These are phyloP conservation scores for Pterocles burchelli DNA, from an alignment of 2,113 vertebrate genomes.

Conservation along the genomic window DNA sequence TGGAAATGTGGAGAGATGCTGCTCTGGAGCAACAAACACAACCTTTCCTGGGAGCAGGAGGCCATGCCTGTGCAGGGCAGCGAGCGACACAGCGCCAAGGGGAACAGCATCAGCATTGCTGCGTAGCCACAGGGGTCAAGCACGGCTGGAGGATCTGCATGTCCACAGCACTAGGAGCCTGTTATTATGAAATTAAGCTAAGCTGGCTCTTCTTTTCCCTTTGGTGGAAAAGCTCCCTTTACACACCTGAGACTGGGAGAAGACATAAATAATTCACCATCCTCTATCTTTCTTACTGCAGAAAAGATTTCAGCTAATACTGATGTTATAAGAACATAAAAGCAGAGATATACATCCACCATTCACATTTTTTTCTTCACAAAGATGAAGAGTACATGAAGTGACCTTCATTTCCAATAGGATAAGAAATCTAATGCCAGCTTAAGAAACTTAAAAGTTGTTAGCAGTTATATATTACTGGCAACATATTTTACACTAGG, in stretches of 20 bases:
- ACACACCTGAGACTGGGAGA: neutral
- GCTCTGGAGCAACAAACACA: neutral
- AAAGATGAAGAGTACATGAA: conserved; percentile 1
- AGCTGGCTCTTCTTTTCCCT: neutral
- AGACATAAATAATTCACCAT: neutral
- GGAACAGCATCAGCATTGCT: rapidly evolving
- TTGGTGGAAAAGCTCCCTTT: neutral
- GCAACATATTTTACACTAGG: conserved; percentile 76
- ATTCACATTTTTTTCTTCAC: neutral
- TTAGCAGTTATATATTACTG: conserved; percentile 77
- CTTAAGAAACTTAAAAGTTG: conserved; percentile 67
- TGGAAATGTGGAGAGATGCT: neutral
- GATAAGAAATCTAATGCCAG: conserved; percentile 49
- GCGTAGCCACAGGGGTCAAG: no score
- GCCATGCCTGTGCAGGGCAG: rapidly evolving
- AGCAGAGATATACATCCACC: neutral
- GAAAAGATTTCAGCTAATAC: neutral
- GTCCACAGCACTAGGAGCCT: neutral
- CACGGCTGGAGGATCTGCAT: neutral
- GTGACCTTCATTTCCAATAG: conserved; percentile 38
- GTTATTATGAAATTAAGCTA: neutral
- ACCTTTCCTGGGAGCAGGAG: neutral
- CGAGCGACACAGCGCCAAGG: rapidly evolving
- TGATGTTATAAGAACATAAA: neutral
- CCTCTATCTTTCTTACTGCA: neutral